Evolutionary conservation across 2,113 vertebrate genomes (phyloP), one percentile per base, ranked within the genome.

Genomic region (Oryzias javanicus): DNA sequence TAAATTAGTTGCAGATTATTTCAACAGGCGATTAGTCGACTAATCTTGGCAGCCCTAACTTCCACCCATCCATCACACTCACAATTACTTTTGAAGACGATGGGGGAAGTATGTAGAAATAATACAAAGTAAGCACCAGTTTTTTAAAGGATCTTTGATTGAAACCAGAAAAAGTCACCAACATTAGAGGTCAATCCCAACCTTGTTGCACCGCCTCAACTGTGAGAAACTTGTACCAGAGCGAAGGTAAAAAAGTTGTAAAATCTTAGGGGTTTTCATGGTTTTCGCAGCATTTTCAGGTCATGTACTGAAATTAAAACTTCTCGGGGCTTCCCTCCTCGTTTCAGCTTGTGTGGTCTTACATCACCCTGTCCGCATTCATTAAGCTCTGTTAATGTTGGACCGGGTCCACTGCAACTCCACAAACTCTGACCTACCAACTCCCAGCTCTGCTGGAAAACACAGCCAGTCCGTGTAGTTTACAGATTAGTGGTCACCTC

Each of bases 371-470:
- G 53, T 35, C 53, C 64, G 20, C 58, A 41, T 49, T n/a, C 41
- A 25, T 84, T 71, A 76, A 58, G 35, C 15, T 42, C 59, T 44
- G 71, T 59, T 53, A 49, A 54, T 25, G 59, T 58, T 67, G 59
- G 59, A 55, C 53, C 4, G 13, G 20, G 50, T 52, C 64, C 64
- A 24, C 64, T 17, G 64, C 64, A 49, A 49, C 49, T 63, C 29
- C 24, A 67, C 42, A 29, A 62, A 52, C 51, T 51, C 40, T 18
- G 49, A 42, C 44, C 42, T 20, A 47, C 49, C 55, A 8, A 6
- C 55, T 45, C 50, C 54, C 49, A 2, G 49, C 50, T 4, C 50
- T 27, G 56, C 70, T 51, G 57, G 64, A 62, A 35, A 62, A 47
- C 71, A 6, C 51, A 62, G 42, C 22, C 49, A 1, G 17, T n/a